These are phyloP conservation scores for Magallana nippona DNA, from an alignment of 2,888 invertebrate species.

Conservation along the genomic window DNA sequence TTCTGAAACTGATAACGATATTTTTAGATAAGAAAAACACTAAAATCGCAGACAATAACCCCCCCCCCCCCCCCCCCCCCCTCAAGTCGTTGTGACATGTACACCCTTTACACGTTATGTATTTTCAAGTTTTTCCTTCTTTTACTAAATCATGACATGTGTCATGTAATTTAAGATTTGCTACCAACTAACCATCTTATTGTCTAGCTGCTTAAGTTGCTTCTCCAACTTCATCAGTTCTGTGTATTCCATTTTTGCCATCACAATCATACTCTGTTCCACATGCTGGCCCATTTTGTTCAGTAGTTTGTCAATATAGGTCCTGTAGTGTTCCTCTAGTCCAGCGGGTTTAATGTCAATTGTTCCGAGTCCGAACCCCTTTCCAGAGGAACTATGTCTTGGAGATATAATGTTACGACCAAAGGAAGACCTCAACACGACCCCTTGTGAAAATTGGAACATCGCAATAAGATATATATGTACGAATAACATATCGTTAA, in stretches of 20 bases:
- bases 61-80: too few species aligned
- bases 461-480: too few species aligned
- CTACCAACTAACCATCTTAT: constrained; percentile 22
- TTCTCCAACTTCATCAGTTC: constrained; percentile 36
- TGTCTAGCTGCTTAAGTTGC: constrained; percentile 7
- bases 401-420: not conserved
- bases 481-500: too few species aligned
- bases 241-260: constrained; percentile 38
- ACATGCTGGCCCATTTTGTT: constrained; percentile 2
- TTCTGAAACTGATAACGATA: constrained; percentile 31
- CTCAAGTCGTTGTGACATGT: not conserved
- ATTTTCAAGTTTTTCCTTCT: too few species aligned
- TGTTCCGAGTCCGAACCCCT: not conserved
- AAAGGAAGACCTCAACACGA: constrained; percentile 1
- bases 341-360: not conserved
- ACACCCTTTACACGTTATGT: too few species aligned
- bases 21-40: not conserved
- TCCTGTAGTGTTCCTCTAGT: not conserved
- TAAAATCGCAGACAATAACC: not conserved
- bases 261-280: constrained; percentile 4
- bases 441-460: too few species aligned
- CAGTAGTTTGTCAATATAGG: constrained; percentile 9
- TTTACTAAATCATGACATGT: too few species aligned
- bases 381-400: not conserved
- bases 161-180: too few species aligned